These are phyloP conservation scores for Microcebus murinus DNA, from an alignment of 2,113 vertebrate species.

Conservation along the genomic window DNA sequence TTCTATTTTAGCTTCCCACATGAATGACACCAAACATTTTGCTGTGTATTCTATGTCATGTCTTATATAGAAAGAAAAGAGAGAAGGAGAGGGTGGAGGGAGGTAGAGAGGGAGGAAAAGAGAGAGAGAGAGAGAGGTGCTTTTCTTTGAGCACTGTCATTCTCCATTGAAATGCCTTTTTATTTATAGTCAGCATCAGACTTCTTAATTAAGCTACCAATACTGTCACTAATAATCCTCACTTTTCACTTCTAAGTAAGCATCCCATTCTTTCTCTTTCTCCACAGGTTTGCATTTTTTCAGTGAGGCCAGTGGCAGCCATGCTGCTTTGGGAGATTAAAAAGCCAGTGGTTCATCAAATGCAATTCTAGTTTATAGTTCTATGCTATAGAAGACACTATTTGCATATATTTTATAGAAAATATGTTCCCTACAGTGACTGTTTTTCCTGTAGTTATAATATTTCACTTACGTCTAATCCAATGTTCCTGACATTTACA, in stretches of 20 bases:
- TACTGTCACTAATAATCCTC: slow-evolving; percentile 32
- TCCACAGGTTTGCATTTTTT: not conserved
- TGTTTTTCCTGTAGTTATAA: not conserved
- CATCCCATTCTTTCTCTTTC: not conserved
- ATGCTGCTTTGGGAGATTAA: not conserved
- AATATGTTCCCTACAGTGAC: not conserved
- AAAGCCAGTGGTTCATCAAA: not conserved
- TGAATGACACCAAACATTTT: not conserved
- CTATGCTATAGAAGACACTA: not conserved
- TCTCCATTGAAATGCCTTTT: slow-evolving; percentile 25
- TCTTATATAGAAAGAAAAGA: not conserved
- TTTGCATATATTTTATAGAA: not conserved
- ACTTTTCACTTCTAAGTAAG: not conserved
- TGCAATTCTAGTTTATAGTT: not conserved
- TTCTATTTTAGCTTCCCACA: slow-evolving; percentile 36
- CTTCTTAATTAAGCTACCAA: slow-evolving; percentile 31
- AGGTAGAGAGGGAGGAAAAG: not conserved
- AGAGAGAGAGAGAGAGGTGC: not conserved
- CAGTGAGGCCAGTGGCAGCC: not conserved
- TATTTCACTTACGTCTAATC: not conserved
- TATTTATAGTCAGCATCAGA: not conserved
- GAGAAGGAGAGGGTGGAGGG: not conserved
- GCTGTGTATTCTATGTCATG: not conserved
- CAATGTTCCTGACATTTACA: not conserved
- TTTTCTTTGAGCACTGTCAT: not conserved